Evolutionary conservation across 2,113 vertebrate genomes (phyloP).

Genomic region (Orycteropus afer): DNA sequence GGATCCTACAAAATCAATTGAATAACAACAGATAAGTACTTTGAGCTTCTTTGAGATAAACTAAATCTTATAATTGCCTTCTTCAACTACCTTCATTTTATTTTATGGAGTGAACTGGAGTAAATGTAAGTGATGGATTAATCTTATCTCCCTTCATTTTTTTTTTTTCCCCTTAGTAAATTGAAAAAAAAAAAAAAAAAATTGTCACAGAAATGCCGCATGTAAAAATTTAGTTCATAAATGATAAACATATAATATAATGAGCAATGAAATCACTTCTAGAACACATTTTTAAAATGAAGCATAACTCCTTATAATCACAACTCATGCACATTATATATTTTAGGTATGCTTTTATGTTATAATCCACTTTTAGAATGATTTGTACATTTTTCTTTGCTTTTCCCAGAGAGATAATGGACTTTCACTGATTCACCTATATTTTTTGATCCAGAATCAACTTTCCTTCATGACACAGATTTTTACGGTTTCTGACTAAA

Average conservation of each 20-base stretch:
- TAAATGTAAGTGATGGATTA: conserved; percentile 48
- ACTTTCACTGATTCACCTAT: not conserved
- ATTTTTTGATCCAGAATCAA: not conserved
- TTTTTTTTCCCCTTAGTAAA: not conserved
- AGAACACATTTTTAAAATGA: conserved; percentile 8
- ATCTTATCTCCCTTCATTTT: conserved; percentile 33
- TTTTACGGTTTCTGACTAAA: not conserved
- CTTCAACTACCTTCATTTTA: conserved; percentile 52
- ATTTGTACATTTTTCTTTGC: not conserved
- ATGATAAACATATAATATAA: not conserved
- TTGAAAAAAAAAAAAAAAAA: not conserved
- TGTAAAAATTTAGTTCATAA: conserved; percentile 9
- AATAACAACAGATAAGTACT: conserved; percentile 70
- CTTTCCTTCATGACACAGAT: not conserved
- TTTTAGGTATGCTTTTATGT: not conserved
- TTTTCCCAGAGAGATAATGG: not conserved
- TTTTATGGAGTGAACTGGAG: conserved; percentile 55
- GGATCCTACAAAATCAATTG: conserved; percentile 68
- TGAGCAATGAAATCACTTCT: not conserved
- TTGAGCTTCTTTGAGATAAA: conserved; percentile 67
- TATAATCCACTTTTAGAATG: not conserved
- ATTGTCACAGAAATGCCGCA: not conserved
- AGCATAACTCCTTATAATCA: not conserved
- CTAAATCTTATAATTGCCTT: conserved; percentile 71
- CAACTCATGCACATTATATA: not conserved